Base-by-base conservation (phyloP, 1,140 invertebrate species). In the Mizuhopecten yessoensis region DNA sequence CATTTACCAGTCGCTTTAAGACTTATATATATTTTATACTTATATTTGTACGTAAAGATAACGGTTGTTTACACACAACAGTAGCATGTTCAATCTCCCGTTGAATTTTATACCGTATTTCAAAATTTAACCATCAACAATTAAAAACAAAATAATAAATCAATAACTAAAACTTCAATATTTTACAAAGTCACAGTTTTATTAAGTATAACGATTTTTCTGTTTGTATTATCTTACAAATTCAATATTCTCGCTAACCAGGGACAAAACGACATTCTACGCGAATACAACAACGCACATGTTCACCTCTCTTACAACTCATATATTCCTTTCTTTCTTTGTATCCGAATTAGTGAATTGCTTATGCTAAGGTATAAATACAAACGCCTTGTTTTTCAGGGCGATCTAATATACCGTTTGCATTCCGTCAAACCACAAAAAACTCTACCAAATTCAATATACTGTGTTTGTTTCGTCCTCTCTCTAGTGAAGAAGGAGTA, bases 121-220 rank as follows among this genome's bases (percentile, higher is more conserved):
- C n/a, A n/a, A n/a, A n/a, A n/a, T n/a, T n/a, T n/a, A n/a, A n/a
- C n/a, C n/a, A n/a, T n/a, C n/a, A n/a, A n/a, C n/a, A n/a, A n/a
- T n/a, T n/a, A n/a, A n/a, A n/a, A n/a, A n/a, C n/a, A n/a, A n/a
- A n/a, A n/a, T 17, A 45, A 45, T 1, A 45, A 15, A 45, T 13
- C 9, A 17, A 45, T 13, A 45, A 45, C 23, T n/a, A 75, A 75
- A 75, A 75, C 15, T 7, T 29, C 5, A 3, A 29, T 75, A 7
- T n/a, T 75, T 75, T 75, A 75, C 9, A 75, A 75, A 75, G 57
- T 75, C 57, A 75, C 57, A n/a, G 11, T 75, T 75, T 75, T 75
- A 75, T 75, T 75, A 75, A 75, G n/a, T 75, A 75, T 75, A 75
- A 75, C 57, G 57, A 75, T 75, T 75, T 75, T 17, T 75, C 57